Percentiles rank a stretch among this genome's conserved stretches.
Evolutionary conservation across 2,113 vertebrate genomes (phyloP).

Genomic region (Zeus faber): DNA sequence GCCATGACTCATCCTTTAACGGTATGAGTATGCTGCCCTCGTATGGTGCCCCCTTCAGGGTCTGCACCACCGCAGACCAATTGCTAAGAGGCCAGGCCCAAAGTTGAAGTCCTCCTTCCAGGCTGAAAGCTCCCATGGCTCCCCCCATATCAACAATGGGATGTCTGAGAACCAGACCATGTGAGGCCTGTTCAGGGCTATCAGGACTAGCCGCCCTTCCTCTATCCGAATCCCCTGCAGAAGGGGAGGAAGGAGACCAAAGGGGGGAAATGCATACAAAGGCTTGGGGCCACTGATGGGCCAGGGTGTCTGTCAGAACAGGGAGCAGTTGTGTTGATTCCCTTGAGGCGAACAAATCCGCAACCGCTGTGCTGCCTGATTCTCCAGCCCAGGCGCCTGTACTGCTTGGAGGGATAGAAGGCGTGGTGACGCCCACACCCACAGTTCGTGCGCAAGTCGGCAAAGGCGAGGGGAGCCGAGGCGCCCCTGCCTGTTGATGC

Average conservation of each 20-base stretch:
- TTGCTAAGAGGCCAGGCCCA: background rate
- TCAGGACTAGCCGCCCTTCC: background rate
- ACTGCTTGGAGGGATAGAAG: background rate
- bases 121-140: background rate
- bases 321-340: background rate
- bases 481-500: background rate
- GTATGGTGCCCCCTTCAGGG: background rate
- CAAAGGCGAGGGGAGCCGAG: background rate
- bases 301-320: background rate
- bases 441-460: background rate
- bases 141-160: background rate
- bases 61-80: background rate
- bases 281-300: background rate
- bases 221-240: background rate
- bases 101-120: background rate
- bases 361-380: background rate
- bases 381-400: background rate
- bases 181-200: background rate
- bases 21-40: background rate
- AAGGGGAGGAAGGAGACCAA: background rate
- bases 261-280: background rate
- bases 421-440: background rate
- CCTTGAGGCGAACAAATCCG: background rate
- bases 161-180: background rate
- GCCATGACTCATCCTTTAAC: no score